Base-by-base conservation (phyloP, 2,797 vertebrate genomes). In the Gymnocypris eckloni region DNA sequence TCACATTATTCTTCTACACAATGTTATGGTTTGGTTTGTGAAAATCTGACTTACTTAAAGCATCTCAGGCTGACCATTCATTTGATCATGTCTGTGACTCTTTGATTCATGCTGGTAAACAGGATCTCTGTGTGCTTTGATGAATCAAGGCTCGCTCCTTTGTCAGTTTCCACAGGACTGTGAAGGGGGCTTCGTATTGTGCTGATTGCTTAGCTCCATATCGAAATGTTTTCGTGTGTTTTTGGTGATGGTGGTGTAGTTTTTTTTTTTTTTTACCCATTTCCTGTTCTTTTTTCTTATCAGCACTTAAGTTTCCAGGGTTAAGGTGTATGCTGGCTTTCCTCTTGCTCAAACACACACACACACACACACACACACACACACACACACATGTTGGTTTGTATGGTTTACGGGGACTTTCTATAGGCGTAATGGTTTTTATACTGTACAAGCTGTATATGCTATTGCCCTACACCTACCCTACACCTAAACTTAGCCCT, bases 121-220 rank as follows among this genome's bases (percentile, higher is more conserved):
- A 61, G 73, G 54, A 54, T 73, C 69, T 45, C 52, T 33, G 66
- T 82, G 69, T 61, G 52, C 48, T 59, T 33, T 61, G 54, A 72
- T 85, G 45, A 87, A 87, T 81, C 45, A 81, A 86, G 48, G 73
- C 28, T 66, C 12, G 41, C 37, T 81, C 22, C 20, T 75, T 52
- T 81, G 67, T 67, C 54, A 52, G 71, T 43, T 67, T 61, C 71
- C 71, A 52, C 6, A n/a, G 64, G 15, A 6, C n/a, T 79, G 20
- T 37, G 39, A 33, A 66, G 61, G 33, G 66, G 11, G 9, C 10
- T 50, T 25, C n/a, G 41, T 33, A 22, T 52, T 52, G 25, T 66
- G 59, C 22, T 73, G 16, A 56, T 87, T 43, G 15, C 41, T 52
- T 82, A 54, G 16, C 59, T 83, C 25, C n/a, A 73, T 50, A 76